A percentile compares a stretch with the other conserved stretches of the same genome.
Conservation (phyloP, 2,888 invertebrate genomes). For the Dione juno region DNA sequence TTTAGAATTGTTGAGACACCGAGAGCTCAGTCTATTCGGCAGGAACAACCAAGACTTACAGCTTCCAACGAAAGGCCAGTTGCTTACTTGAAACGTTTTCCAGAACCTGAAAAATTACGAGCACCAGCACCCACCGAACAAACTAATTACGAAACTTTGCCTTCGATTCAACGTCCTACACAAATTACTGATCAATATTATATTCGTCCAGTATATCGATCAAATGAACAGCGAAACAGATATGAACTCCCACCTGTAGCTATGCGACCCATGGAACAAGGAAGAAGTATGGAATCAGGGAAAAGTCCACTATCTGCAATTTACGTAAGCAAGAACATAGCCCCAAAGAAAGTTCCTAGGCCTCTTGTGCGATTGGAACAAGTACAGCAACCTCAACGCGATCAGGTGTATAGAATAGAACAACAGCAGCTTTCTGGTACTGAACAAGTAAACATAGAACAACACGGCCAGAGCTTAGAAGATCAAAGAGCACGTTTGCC, state of each 20-base stretch:
- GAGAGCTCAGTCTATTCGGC: slow-evolving; percentile 60
- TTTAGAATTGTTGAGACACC: slow-evolving; percentile 70
- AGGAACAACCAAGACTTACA: slow-evolving; percentile 64
- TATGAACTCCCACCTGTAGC: slow-evolving; percentile 59
- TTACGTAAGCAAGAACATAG: slow-evolving; percentile 72
- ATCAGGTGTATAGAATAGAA: slow-evolving; percentile 51
- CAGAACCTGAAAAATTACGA: slow-evolving; percentile 70
- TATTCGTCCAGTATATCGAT: slow-evolving; percentile 67
- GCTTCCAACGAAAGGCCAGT: slow-evolving; percentile 70
- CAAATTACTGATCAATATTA: slow-evolving; percentile 73
- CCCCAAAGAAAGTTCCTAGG: slow-evolving; percentile 66
- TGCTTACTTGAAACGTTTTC: slow-evolving; percentile 72
- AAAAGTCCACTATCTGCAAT: slow-evolving; percentile 76
- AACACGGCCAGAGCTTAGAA: slow-evolving; percentile 66
- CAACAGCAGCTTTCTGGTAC: slow-evolving; percentile 48
- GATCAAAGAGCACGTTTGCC: slow-evolving; percentile 74
- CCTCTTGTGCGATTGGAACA: slow-evolving; percentile 56
- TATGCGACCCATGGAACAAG: slow-evolving; percentile 57
- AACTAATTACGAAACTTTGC: slow-evolving; percentile 55
- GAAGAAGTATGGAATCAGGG: slow-evolving; percentile 59
- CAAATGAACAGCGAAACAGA: slow-evolving; percentile 66
- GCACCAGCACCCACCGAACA: slow-evolving; percentile 70
- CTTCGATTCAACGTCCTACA: slow-evolving; percentile 57
- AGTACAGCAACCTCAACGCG: slow-evolving; percentile 48
- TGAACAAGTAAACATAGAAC: slow-evolving; percentile 60